Evolutionary conservation across 2,797 vertebrate species (phyloP).

Genomic region (Spizella passerina): DNA sequence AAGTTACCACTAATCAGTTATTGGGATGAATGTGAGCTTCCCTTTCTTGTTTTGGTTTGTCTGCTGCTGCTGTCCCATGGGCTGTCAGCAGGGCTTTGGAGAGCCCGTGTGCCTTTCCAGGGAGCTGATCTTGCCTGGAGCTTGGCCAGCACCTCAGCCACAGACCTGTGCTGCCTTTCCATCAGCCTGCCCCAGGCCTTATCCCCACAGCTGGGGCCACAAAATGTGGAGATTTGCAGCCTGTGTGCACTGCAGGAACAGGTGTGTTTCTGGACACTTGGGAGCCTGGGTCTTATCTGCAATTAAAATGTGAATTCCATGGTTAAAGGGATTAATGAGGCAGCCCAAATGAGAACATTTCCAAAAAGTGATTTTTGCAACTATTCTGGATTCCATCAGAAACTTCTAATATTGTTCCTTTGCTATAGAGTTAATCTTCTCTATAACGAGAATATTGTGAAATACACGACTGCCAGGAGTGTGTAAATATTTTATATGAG

Average conservation of each 20-base stretch:
- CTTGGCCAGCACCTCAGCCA: accelerated
- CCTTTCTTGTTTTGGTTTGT: not conserved
- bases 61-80: accelerated
- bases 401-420: not conserved
- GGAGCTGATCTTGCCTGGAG: not conserved
- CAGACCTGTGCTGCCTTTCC: accelerated
- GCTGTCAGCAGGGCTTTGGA: not conserved
- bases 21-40: accelerated
- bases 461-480: not conserved
- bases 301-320: not conserved
- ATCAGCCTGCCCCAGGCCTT: not conserved
- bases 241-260: not conserved
- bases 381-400: not conserved
- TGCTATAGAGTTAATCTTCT: slow-evolving; percentile 1
- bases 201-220: not conserved
- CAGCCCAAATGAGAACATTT: not conserved
- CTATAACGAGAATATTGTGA: not conserved
- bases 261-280: not conserved
- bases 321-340: slow-evolving; percentile 16
- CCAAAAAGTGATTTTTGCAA: not conserved
- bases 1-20: not conserved
- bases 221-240: not conserved
- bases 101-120: accelerated
- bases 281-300: not conserved
- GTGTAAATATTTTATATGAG: slow-evolving; percentile 8